Evolutionary conservation across 1,140 invertebrate species (phyloP).

Genomic region (Steinernema khuongi): DNA sequence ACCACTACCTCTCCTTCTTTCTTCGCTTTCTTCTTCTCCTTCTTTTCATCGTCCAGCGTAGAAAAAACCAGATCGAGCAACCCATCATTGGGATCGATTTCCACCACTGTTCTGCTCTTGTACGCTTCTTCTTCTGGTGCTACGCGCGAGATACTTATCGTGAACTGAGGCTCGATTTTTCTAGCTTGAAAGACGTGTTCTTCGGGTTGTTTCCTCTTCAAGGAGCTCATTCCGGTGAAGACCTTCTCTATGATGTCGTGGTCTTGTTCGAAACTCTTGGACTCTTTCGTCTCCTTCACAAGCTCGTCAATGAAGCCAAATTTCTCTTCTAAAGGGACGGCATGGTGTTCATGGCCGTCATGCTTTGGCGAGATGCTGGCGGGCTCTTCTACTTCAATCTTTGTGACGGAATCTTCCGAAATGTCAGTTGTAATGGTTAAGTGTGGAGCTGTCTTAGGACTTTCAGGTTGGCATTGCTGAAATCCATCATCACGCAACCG

Average conservation of each 20-base stretch:
- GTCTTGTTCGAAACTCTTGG: not conserved
- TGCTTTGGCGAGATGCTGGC: not conserved
- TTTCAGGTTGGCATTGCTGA: not conserved
- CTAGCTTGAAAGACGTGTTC: not conserved
- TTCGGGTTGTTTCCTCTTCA: not conserved
- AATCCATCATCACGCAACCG: not conserved
- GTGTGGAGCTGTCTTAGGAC: not conserved
- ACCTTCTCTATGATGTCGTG: slow-evolving; percentile 10
- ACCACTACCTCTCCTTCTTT: not conserved
- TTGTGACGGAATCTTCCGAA: not conserved
- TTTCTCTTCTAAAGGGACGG: not conserved
- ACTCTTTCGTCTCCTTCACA: not conserved
- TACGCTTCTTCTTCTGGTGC: not conserved
- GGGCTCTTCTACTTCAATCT: not conserved
- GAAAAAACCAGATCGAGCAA: not conserved
- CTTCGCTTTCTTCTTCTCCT: not conserved
- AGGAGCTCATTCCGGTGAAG: not conserved
- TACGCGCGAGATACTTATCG: not conserved
- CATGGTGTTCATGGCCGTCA: not conserved
- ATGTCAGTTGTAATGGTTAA: not conserved
- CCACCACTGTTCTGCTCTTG: not conserved
- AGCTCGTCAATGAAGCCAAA: slow-evolving; percentile 10
- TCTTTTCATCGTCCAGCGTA: not conserved
- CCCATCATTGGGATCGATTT: slow-evolving; percentile 2
- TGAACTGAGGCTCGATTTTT: slow-evolving; percentile 9